phyloP scores from a whole-genome alignment of 2,888 invertebrate genomes.

The Patella ulyssiponensis region DNA sequence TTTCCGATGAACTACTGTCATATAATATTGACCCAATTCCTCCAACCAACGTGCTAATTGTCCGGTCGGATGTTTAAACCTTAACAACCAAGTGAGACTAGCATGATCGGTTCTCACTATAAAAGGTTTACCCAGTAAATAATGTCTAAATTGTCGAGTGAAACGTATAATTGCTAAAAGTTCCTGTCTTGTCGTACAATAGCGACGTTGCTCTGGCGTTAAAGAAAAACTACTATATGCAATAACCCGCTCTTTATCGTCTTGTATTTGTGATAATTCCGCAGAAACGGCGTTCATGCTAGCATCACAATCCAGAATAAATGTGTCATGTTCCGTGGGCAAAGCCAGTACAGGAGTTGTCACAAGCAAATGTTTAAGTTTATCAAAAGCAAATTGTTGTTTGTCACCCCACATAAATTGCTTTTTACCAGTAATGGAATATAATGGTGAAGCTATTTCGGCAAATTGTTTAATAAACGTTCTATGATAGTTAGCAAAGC shows the following conservation, averaged over 20 bases:
- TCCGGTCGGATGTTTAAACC: constrained; percentile 16
- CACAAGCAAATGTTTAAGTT: constrained; percentile 20
- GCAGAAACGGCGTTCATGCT: constrained; percentile 34
- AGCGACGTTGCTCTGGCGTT: constrained; percentile 23
- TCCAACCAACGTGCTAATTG: constrained; percentile 29
- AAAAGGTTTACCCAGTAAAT: constrained; percentile 29
- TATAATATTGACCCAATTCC: constrained; percentile 4
- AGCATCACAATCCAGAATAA: constrained; percentile 36
- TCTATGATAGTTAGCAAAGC: background rate
- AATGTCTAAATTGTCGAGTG: constrained; percentile 16
- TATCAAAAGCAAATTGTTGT: constrained; percentile 11
- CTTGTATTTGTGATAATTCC: constrained; percentile 33
- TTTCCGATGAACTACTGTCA: background rate
- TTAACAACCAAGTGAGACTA: constrained; percentile 28
- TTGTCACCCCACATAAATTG: constrained; percentile 27
- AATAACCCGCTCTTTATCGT: constrained; percentile 31
- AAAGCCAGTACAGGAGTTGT: constrained; percentile 28
- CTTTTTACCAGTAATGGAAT: constrained; percentile 26
- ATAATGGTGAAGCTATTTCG: constrained; percentile 28
- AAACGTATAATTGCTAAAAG: background rate
- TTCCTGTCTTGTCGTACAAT: constrained; percentile 27
- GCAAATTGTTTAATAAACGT: background rate
- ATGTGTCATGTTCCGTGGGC: constrained; percentile 25
- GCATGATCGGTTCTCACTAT: constrained; percentile 31
- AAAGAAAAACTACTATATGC: constrained; percentile 29